Evolutionary conservation across 2,113 vertebrate species (phyloP), one percentile per base, ranked within the genome.

Genomic region (Herpetotheres cachinnans): DNA sequence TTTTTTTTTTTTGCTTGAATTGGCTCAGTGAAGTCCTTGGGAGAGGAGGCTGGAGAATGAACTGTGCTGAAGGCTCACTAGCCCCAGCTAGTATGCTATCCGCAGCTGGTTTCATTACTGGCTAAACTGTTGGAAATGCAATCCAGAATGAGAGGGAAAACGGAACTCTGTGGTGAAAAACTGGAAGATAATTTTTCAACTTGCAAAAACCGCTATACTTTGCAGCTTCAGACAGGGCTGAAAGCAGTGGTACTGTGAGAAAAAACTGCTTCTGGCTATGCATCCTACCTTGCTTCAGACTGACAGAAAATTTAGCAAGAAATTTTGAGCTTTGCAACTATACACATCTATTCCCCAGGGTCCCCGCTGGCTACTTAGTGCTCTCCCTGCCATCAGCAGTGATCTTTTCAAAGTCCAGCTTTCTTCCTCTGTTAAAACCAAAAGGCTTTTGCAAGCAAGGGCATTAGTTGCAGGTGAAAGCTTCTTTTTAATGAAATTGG

Each of bases 361-460:
- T 77, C 69, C 40, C 66, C 2, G 2, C 49, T 76, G 69, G 58
- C 46, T 95, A 82, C 95, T 97, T 94, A 95, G 74, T 22, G 32
- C 46, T 89, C 80, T 85, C 40, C 42, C 74, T 90, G 66, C 62
- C 82, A 58, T 4, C 7, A 87, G 50, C 59, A 88, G 66, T 70
- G 40, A 85, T 91, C 69, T 96, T 72, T 72, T 82, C 49, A 73
- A 93, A 89, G 78, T 90, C 91, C 84, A 66, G 11, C 29, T 91
- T 91, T 19, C 78, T 89, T 91, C 62, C n/a, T 40, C 65, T 71
- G 46, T 94, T 95, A 70, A 95, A 89, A 80, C 36, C 54, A 87
- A 87, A 93, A 69, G 32, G 22, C 11, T 85, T 95, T 93, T 90
- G 50, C 55, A 85, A 73, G 42, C 54, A 82, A 81, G 36, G 42